A percentile compares a stretch with the other conserved stretches of the same genome.
phyloP scores from a whole-genome alignment of 2,888 invertebrate species.

The Drosophila anceps region DNA sequence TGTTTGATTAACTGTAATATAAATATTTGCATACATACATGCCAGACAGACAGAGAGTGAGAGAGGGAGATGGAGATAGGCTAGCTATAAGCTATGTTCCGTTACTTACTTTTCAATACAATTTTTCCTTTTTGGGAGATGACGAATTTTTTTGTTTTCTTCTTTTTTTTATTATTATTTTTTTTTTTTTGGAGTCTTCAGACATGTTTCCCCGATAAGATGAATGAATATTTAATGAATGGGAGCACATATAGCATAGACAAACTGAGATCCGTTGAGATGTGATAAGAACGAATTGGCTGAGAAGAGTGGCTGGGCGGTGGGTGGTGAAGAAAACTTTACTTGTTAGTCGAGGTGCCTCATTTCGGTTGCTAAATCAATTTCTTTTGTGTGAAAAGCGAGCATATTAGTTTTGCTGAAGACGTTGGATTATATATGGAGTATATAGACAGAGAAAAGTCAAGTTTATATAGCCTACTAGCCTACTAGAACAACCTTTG shows the following conservation, averaged over 20 bases:
- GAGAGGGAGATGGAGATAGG: constrained; percentile 1
- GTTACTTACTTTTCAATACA: neutral
- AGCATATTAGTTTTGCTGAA: neutral
- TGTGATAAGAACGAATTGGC: constrained; percentile 1
- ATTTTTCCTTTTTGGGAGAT: constrained; percentile 25
- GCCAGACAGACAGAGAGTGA: neutral
- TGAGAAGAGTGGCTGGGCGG: no score
- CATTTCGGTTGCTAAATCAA: constrained; percentile 1
- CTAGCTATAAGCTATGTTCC: neutral
- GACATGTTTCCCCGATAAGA: constrained; percentile 39
- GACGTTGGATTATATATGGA: no score
- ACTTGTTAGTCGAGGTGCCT: neutral
- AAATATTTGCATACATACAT: constrained; percentile 21
- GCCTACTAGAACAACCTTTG: no score
- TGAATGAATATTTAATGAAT: constrained; percentile 51
- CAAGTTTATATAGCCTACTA: no score
- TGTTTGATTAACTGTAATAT: constrained; percentile 26
- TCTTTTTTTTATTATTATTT: neutral
- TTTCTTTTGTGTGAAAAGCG: neutral
- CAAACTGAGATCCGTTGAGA: constrained; percentile 10
- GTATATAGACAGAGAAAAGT: no score
- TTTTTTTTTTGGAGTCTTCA: neutral
- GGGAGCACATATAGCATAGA: constrained; percentile 3
- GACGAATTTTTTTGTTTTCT: constrained; percentile 25
- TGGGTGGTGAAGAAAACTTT: neutral